Evolutionary conservation across 2,113 vertebrate species (phyloP).

Genomic region (Dicerorhinus sumatrensis): DNA sequence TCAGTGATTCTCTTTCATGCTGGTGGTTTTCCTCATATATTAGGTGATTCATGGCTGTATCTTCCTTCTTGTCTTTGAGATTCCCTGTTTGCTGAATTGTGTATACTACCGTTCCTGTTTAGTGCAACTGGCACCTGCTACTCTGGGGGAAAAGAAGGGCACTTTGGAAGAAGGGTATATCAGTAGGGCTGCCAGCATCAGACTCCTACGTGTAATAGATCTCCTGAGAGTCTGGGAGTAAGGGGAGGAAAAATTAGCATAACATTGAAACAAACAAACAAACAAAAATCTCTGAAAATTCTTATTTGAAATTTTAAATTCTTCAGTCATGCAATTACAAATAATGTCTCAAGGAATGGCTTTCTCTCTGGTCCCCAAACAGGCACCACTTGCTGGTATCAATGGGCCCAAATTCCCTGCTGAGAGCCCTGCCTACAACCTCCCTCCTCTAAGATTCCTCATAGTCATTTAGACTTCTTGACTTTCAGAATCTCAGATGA

Average conservation of each 20-base stretch:
- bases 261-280: neutral
- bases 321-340: neutral
- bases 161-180: neutral
- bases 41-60: neutral
- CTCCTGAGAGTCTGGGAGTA: neutral
- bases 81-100: neutral
- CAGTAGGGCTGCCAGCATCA: no score
- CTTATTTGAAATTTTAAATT: neutral
- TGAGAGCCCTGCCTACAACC: neutral
- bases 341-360: neutral
- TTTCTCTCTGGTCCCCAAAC: neutral
- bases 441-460: neutral
- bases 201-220: neutral
- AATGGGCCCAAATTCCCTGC: neutral
- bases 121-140: neutral
- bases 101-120: neutral
- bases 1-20: neutral
- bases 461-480: neutral
- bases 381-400: no score
- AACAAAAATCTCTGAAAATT: neutral
- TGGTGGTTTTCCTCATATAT: neutral
- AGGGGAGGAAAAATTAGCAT: neutral
- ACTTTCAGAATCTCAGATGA: neutral
- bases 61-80: neutral
- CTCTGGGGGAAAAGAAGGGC: accelerated